Evolutionary conservation across 2,888 invertebrate genomes (phyloP).

Genomic region (Agrochola lota): DNA sequence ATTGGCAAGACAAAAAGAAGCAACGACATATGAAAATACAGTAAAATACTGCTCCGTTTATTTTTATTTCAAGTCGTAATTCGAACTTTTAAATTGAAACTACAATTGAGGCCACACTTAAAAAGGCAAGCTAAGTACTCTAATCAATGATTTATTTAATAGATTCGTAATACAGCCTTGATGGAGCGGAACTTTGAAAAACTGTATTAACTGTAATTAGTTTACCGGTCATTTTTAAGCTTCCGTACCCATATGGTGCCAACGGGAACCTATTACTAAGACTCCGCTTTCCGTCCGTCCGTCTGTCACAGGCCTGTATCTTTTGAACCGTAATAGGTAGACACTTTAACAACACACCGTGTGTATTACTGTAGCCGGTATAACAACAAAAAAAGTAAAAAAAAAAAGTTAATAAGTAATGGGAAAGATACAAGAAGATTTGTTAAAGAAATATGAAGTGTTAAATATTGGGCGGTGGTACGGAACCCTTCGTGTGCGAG

Average conservation of each 20-base stretch:
- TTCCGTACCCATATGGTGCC: neutral
- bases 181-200: conserved; percentile 59
- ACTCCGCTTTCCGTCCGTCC: neutral
- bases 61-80: conserved; percentile 37
- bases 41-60: neutral
- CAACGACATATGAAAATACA: neutral
- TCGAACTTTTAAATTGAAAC: conserved; percentile 57
- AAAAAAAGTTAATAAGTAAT: neutral
- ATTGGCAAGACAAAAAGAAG: neutral
- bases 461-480: neutral
- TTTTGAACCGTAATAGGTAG: neutral
- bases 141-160: conserved; percentile 57
- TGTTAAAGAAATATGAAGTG: neutral
- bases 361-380: neutral
- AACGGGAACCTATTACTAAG: neutral
- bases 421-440: neutral
- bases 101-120: conserved; percentile 58
- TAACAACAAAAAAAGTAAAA: neutral
- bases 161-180: conserved; percentile 58
- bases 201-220: conserved; percentile 31
- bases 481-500: neutral
- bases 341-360: neutral
- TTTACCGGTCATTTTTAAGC: conserved; percentile 30
- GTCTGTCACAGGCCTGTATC: neutral
- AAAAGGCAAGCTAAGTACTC: conserved; percentile 51